These are phyloP conservation scores for Pangasianodon gigas DNA, from an alignment of 2,113 vertebrate genomes.

Conservation along the genomic window DNA sequence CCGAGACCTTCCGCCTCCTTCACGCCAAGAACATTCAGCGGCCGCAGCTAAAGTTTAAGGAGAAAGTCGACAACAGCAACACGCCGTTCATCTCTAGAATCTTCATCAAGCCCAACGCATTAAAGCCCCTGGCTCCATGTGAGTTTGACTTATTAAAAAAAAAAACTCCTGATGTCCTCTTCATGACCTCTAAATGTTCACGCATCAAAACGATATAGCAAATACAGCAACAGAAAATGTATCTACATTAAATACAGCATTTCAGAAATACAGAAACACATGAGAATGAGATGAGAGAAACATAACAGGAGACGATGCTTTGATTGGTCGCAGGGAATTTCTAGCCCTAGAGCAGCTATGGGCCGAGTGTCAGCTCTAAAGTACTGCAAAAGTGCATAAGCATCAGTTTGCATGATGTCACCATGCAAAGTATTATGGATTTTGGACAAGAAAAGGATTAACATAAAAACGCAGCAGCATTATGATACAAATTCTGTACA, in stretches of 20 bases:
- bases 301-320: background rate
- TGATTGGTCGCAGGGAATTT: background rate
- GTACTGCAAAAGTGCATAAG: background rate
- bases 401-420: background rate
- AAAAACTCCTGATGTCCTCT: background rate
- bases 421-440: background rate
- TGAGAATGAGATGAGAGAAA: background rate
- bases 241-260: background rate
- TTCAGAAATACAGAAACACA: background rate
- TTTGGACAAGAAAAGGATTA: background rate
- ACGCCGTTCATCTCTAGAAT: constrained; percentile 91
- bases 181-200: background rate
- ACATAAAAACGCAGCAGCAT: background rate
- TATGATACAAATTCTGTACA: background rate
- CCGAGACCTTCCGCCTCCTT: constrained; percentile 87
- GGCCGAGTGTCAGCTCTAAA: background rate
- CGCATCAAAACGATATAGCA: background rate
- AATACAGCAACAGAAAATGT: too few species aligned
- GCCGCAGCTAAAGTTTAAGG: constrained; percentile 91
- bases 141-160: constrained; percentile 53
- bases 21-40: constrained; percentile 91
- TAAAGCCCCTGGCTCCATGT: constrained; percentile 88
- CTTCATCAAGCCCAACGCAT: constrained; percentile 91
- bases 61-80: constrained; percentile 96
- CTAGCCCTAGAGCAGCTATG: background rate